Percentiles rank a stretch among this genome's conserved stretches.
phyloP scores from a whole-genome alignment of 1,140 invertebrate species.

The Diuraphis noxia region DNA sequence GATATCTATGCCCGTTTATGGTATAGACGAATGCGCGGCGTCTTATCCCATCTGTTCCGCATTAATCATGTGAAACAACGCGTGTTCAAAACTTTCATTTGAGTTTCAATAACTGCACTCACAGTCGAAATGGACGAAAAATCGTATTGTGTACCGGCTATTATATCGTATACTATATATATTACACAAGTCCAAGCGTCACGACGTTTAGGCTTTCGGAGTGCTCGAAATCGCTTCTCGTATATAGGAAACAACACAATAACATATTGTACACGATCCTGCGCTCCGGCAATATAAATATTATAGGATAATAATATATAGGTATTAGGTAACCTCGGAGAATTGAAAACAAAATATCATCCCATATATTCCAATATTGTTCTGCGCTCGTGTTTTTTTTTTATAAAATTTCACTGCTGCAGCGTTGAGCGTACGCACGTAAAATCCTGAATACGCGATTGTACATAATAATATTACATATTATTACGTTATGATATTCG shows the following conservation, averaged over 20 bases:
- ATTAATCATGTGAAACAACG: constrained; percentile 44
- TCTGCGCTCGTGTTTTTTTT: background rate
- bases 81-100: constrained; percentile 39
- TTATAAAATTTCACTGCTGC: background rate
- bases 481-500: background rate
- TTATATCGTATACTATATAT: background rate
- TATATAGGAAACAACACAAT: background rate
- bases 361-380: background rate
- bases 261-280: no score
- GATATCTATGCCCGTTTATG: constrained; percentile 33
- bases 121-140: constrained; percentile 5
- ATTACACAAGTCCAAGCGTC: background rate
- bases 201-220: background rate
- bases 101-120: background rate
- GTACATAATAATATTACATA: background rate
- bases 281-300: background rate
- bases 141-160: background rate
- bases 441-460: background rate
- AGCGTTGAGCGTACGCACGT: background rate
- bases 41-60: constrained; percentile 47
- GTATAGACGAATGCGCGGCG: background rate
- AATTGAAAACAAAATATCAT: background rate
- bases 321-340: no score
- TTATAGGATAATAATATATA: no score
- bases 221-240: background rate